These are phyloP conservation scores for Vireo altiloquus DNA, from an alignment of 2,113 vertebrate genomes.

Conservation along the genomic window DNA sequence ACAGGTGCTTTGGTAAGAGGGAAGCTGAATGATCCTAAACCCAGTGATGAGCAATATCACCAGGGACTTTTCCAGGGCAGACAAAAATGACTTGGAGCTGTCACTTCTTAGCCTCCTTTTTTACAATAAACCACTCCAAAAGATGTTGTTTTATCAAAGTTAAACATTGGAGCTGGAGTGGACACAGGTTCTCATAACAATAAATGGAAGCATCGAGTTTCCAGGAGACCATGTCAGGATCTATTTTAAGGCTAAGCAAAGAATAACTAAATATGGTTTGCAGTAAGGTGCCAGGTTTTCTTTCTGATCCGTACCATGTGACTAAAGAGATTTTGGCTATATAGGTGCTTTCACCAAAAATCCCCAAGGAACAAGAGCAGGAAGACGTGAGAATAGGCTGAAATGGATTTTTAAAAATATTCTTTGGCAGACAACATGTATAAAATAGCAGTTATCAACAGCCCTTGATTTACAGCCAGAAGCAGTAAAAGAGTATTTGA, in stretches of 20 bases:
- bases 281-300: not conserved
- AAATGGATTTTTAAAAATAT: not conserved
- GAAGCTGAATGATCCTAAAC: not conserved
- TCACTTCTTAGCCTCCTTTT: not conserved
- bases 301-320: not conserved
- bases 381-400: not conserved
- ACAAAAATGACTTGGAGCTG: not conserved
- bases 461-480: not conserved
- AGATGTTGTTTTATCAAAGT: not conserved
- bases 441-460: not conserved
- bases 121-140: not conserved
- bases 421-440: not conserved
- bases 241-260: constrained; percentile 43
- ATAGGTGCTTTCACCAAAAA: not conserved
- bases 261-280: constrained; percentile 52
- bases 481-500: not conserved
- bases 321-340: not conserved
- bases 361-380: not conserved
- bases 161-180: not conserved
- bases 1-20: not conserved
- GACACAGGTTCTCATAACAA: not conserved
- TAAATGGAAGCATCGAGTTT: not conserved
- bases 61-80: not conserved
- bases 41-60: fast-evolving
- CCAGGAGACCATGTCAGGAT: constrained; percentile 5